Conservation (phyloP, 53 echinoderm and acorn worm species). For the Henricia sp. region DNA sequence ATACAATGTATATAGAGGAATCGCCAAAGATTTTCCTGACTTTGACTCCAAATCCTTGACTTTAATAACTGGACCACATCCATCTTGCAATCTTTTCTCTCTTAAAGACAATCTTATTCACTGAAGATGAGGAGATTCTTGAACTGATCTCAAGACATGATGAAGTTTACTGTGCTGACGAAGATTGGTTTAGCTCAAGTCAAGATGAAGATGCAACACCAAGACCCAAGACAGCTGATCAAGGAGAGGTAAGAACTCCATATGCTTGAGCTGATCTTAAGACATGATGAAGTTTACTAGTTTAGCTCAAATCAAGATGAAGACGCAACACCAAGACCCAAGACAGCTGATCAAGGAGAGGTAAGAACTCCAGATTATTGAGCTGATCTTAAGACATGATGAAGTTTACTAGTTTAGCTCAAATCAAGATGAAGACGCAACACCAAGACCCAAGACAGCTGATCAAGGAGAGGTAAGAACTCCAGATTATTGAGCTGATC, state of each 20-base stretch:
- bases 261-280: conserved; percentile 89
- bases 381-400: conserved; percentile 86
- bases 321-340: conserved; percentile 76
- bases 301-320: conserved; percentile 97
- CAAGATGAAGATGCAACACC: conserved; percentile 82
- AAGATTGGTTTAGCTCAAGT: conserved; percentile 98
- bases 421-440: conserved; percentile 85
- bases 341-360: conserved; percentile 94
- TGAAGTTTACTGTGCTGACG: conserved; percentile 81
- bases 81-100: no score
- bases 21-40: no score
- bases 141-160: conserved; percentile 90
- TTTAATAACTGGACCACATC: no score
- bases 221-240: conserved; percentile 91
- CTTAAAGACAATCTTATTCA: conserved; percentile 91
- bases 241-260: conserved; percentile 86
- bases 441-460: conserved; percentile 88
- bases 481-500: conserved; percentile 89
- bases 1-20: no score
- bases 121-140: conserved; percentile 93
- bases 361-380: conserved; percentile 87
- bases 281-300: conserved; percentile 91
- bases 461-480: conserved; percentile 87
- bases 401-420: conserved; percentile 96
- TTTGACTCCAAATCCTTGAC: no score